Base-by-base conservation (phyloP, 2,113 vertebrate species). In the Ahaetulla prasina region DNA sequence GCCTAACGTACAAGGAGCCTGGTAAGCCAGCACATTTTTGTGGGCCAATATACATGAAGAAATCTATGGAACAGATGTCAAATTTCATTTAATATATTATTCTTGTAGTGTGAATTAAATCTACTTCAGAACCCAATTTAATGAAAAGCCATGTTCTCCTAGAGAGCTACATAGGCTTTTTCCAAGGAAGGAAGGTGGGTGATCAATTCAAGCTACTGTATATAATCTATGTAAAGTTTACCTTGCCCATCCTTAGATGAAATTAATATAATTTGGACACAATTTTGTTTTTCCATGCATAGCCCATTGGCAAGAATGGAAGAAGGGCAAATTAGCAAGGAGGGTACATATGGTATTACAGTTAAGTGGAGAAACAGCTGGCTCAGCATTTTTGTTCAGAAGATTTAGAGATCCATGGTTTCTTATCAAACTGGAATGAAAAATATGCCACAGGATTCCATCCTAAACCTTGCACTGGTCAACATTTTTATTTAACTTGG, bases 11-110 rank as follows among this genome's bases (percentile, higher is more conserved):
- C 0, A 89, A 45, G 92, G 50, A 3, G 90, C n/a, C 25, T 74
- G 18, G 16, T 52, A 95, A 94, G 12, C 1, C 3, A 94, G 16
- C 14, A 14, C 1, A 3, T 91, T 93, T 94, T 94, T 91, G 9
- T 74, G 87, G 89, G 93, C 8, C 94, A 91, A 85, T 57, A 91
- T 90, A 92, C 0, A 0, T 53, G 6, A 94, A 94, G 43, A 91
- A 94, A 94, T 35, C n/a, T 93, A 92, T 92, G 92, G 50, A 27
- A 94, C 92, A 94, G 89, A 84, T 87, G 93, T 35, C 85, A 90
- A 92, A 90, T 94, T 60, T 91, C 68, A 92, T 9, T 11, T 91
- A 68, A 57, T 84, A 39, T 60, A 68, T 90, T 87, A 23, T 84
- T 45, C 4, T 96, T 95, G 74, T 49, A 90, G 93, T 93, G 35